Conservation (phyloP, 2,113 vertebrate species). For the Salvelinus fontinalis region DNA sequence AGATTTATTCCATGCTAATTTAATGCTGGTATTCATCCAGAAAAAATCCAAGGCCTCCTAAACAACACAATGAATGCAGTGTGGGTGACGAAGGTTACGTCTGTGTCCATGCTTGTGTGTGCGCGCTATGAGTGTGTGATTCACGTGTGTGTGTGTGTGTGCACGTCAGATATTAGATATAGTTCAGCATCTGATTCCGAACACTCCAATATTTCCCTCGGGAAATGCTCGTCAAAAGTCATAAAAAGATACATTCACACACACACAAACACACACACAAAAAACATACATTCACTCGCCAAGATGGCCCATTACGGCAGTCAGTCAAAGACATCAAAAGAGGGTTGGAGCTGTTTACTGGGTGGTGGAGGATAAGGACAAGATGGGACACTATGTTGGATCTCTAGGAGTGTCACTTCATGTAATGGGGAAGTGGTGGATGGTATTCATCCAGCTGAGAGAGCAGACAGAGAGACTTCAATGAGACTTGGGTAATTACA, state of each 20-base stretch:
- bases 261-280: not conserved
- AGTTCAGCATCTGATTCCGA: not conserved
- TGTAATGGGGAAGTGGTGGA: constrained; percentile 79
- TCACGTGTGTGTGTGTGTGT: not conserved
- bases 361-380: constrained; percentile 68
- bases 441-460: constrained; percentile 63
- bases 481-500: constrained; percentile 94
- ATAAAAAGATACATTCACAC: not conserved
- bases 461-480: constrained; percentile 87
- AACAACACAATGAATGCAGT: constrained; percentile 5
- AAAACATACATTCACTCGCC: constrained; percentile 39
- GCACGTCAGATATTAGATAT: not conserved
- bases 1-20: not conserved
- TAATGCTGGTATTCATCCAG: no score
- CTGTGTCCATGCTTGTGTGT: not conserved
- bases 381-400: constrained; percentile 62
- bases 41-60: constrained; percentile 31
- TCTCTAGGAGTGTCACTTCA: constrained; percentile 79
- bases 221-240: not conserved
- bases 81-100: not conserved
- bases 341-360: constrained; percentile 82
- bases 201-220: no score
- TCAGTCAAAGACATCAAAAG: constrained; percentile 81
- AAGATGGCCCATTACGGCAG: constrained; percentile 78
- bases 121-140: not conserved